phyloP scores from a whole-genome alignment of 2,113 vertebrate species.

The Asarcornis scutulata region DNA sequence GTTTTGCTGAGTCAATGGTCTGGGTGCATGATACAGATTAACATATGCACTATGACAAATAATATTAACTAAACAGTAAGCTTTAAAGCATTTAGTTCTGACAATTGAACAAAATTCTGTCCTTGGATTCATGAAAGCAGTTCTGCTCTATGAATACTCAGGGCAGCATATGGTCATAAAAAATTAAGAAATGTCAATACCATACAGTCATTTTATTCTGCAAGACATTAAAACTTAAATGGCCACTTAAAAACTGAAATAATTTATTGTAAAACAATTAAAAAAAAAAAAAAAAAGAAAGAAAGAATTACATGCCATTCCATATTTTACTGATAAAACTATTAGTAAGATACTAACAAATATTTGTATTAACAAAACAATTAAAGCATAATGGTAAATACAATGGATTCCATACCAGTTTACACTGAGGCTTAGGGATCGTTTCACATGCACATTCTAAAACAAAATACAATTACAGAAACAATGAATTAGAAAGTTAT shows the following conservation, averaged over 20 bases:
- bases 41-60: background rate
- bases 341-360: background rate
- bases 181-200: background rate
- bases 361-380: background rate
- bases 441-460: slow-evolving; percentile 92
- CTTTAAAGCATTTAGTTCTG: background rate
- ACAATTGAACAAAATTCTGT: background rate
- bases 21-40: background rate
- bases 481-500: background rate
- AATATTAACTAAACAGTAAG: background rate
- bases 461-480: slow-evolving; percentile 63
- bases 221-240: background rate
- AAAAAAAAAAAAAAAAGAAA: background rate
- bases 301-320: background rate
- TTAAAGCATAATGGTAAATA: background rate
- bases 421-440: slow-evolving; percentile 86
- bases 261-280: background rate
- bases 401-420: slow-evolving; percentile 80
- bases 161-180: background rate
- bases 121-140: background rate
- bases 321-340: background rate
- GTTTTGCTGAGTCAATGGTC: background rate
- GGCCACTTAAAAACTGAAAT: background rate
- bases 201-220: background rate
- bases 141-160: background rate